Base-by-base conservation (phyloP, 2,797 vertebrate species). In the Periophthalmus magnuspinnatus region DNA sequence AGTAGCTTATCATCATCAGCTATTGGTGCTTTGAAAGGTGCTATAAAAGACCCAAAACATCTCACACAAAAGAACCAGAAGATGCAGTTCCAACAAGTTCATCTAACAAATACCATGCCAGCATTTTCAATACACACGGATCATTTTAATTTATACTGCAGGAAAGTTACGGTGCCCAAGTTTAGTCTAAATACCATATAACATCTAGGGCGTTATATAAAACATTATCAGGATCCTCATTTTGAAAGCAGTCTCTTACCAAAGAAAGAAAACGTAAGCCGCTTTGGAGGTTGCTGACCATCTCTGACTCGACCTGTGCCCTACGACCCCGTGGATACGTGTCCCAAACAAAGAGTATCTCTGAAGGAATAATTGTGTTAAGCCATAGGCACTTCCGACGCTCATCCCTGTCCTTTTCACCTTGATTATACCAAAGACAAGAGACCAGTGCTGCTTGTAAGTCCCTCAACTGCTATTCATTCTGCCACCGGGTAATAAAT, bases 381-480 rank as follows among this genome's bases (percentile, higher is more conserved):
- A 67, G 45, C 67, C 32, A 61, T 56, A 63, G 79, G 71, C 72
- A 61, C 55, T 48, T 78, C 67, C 36, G 71, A 10, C 16, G 34
- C 63, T 78, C 55, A 73, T 76, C 50, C 36, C 11, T 75, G 67
- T 79, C 69, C 70, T 76, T 75, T 84, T 80, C 52, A 72, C 70
- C 74, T 76, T 87, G 74, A 83, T 71, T 75, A 84, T 69, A 78
- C 76, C 76, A 86, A 75, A 70, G 74, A 75, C 72, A 64, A 74
- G 70, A 47, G 45, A 71, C 52, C 64, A 63, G 79, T 33, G 33
- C 60, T 41, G 70, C 52, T 70, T 78, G 32, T 66, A 80, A 81
- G 74, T 82, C 75, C 69, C 69, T 75, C 67, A 72, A 63, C 76
- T 55, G 75, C 70, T 71, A 80, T 74, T 83, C 77, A 79, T 68